Evolutionary conservation across 2,797 vertebrate species (phyloP).

Genomic region (Borostomias antarcticus): DNA sequence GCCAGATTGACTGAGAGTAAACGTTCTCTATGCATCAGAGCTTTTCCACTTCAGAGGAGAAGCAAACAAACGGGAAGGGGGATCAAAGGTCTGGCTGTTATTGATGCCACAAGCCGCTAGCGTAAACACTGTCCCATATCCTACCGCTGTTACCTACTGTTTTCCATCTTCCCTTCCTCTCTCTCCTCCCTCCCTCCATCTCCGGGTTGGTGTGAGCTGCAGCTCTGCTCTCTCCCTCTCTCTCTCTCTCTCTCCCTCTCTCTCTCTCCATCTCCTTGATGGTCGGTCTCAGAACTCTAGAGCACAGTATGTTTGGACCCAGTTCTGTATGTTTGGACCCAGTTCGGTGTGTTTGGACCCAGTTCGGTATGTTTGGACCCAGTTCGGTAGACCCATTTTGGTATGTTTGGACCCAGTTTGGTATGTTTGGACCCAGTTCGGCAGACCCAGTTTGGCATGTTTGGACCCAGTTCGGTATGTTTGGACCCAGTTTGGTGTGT

Average conservation of each 20-base stretch:
- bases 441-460: constrained; percentile 75
- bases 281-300: background rate
- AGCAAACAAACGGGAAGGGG: background rate
- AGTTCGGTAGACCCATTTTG: no score
- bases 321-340: background rate
- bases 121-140: constrained; percentile 41
- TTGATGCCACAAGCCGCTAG: constrained; percentile 22
- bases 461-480: constrained; percentile 90
- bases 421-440: background rate
- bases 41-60: background rate
- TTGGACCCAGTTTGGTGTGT: background rate
- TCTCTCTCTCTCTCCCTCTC: background rate
- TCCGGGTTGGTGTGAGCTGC: background rate
- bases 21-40: background rate
- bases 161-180: background rate
- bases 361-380: no score
- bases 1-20: no score
- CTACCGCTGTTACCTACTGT: background rate
- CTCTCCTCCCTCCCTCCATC: background rate
- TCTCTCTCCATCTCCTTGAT: background rate
- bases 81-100: background rate
- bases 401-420: background rate
- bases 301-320: no score
- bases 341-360: background rate
- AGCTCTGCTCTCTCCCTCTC: background rate